Evolutionary conservation across 2,888 invertebrate genomes (phyloP).

Genomic region (Nemotelus nigrinus): DNA sequence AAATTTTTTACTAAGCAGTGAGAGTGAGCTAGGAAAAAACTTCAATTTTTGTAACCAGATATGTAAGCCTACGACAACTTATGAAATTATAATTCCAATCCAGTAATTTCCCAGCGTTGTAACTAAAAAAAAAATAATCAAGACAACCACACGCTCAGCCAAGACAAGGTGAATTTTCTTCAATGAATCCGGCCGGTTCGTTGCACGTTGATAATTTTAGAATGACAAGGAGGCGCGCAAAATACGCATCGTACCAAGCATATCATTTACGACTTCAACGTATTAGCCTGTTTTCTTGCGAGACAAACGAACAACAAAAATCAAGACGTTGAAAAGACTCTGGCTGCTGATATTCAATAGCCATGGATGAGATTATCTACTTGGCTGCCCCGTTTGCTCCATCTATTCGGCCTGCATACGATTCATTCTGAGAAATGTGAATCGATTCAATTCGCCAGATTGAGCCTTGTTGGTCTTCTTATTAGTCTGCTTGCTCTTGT

Average conservation of each 20-base stretch:
- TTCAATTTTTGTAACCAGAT: no score
- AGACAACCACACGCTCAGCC: no score
- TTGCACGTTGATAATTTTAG: constrained; percentile 5
- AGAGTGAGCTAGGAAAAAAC: no score
- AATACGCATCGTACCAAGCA: constrained; percentile 1
- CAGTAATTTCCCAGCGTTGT: no score
- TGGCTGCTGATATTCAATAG: no score
- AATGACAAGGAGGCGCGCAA: constrained; percentile 10
- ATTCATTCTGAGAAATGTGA: constrained; percentile 19
- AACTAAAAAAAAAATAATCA: no score
- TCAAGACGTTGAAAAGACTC: background rate
- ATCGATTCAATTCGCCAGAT: constrained; percentile 9
- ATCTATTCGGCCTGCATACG: background rate
- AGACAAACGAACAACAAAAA: background rate
- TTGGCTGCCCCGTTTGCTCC: background rate
- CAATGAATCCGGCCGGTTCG: background rate
- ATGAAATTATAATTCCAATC: no score
- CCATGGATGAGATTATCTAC: background rate
- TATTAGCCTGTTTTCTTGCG: background rate
- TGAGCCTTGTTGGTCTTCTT: background rate
- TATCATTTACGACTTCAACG: constrained; percentile 14
- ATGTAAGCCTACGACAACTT: no score
- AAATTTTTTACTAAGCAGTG: no score
- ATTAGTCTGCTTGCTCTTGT: no score
- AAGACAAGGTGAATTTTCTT: background rate